phyloP scores from a whole-genome alignment of 1,140 invertebrate species.

The Cyrtorhinus lividipennis region DNA sequence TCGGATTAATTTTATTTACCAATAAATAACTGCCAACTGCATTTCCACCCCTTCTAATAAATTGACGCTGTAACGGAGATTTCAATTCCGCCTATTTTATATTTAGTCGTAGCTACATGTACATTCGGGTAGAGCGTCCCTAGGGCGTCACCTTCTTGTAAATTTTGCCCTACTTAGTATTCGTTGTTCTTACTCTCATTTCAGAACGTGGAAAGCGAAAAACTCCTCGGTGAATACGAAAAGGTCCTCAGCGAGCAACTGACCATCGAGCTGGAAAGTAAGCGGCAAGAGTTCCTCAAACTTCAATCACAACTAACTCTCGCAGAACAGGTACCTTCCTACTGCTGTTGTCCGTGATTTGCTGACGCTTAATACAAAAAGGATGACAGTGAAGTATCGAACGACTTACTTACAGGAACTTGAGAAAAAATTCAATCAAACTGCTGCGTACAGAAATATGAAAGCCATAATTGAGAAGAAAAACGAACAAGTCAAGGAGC shows the following conservation, averaged over 20 bases:
- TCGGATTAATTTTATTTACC: too few relatives aligned
- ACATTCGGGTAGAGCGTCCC: too few relatives aligned
- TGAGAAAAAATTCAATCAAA: conserved; percentile 43
- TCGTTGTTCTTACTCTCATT: conserved; percentile 19
- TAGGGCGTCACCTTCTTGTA: too few relatives aligned
- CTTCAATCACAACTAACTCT: conserved; percentile 34
- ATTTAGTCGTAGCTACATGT: too few relatives aligned
- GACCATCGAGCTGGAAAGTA: conserved; percentile 22
- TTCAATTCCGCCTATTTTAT: too few relatives aligned
- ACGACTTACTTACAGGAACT: conserved; percentile 35
- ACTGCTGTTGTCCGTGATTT: too few relatives aligned
- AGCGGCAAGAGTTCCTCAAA: conserved; percentile 23
- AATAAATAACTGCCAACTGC: too few relatives aligned
- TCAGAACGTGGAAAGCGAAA: conserved; percentile 26
- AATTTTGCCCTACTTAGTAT: too few relatives aligned
- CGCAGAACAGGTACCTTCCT: conserved; percentile 32
- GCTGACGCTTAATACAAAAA: too few relatives aligned
- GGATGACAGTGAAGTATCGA: too few relatives aligned
- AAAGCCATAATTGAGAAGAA: conserved; percentile 40
- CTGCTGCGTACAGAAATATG: conserved; percentile 42
- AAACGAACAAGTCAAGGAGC: conserved; percentile 31
- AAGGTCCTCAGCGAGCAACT: conserved; percentile 25
- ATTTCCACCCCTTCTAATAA: too few relatives aligned
- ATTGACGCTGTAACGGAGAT: too few relatives aligned
- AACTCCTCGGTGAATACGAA: conserved; percentile 25